Percentiles rank a stretch among this genome's conserved stretches.
Evolutionary conservation across 1,140 invertebrate species (phyloP).

Genomic region (Cydia strobilella): DNA sequence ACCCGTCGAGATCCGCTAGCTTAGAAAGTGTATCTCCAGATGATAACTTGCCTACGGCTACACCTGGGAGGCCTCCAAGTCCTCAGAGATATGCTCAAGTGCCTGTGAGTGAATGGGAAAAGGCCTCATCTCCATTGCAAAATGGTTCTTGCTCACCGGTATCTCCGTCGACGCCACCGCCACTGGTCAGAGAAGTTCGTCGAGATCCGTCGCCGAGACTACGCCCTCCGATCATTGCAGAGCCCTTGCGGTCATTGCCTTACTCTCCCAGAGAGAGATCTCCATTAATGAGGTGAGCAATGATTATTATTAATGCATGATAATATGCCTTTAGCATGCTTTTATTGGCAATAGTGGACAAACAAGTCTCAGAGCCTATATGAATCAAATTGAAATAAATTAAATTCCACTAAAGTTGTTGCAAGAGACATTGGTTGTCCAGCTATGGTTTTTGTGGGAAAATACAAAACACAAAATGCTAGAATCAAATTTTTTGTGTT

Average conservation of each 20-base stretch:
- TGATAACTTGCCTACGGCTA: conserved; percentile 75
- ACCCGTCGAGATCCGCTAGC: conserved; percentile 84
- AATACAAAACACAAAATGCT: too few relatives aligned
- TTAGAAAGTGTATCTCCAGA: conserved; percentile 82
- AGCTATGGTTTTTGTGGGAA: too few relatives aligned
- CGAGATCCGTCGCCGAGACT: conserved; percentile 63
- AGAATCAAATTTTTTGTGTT: too few relatives aligned
- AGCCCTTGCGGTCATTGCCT: conserved; percentile 55
- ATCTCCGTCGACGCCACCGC: conserved; percentile 82
- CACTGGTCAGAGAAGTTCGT: conserved; percentile 55
- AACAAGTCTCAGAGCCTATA: neutral
- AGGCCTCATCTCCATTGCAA: conserved; percentile 69
- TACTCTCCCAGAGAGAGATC: conserved; percentile 65
- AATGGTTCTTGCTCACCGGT: conserved; percentile 81
- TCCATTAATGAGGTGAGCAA: conserved; percentile 60
- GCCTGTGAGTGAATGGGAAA: conserved; percentile 76
- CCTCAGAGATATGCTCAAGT: conserved; percentile 65
- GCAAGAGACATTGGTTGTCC: too few relatives aligned
- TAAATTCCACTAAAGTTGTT: too few relatives aligned
- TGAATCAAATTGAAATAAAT: too few relatives aligned
- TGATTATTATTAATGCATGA: conserved; percentile 33
- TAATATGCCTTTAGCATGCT: neutral
- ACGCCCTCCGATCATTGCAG: conserved; percentile 49
- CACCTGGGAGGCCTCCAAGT: conserved; percentile 52
- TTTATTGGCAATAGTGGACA: neutral